These are phyloP conservation scores for Microctenopoma steveboyesi DNA, from an alignment of 2,797 vertebrate genomes.

Conservation along the genomic window DNA sequence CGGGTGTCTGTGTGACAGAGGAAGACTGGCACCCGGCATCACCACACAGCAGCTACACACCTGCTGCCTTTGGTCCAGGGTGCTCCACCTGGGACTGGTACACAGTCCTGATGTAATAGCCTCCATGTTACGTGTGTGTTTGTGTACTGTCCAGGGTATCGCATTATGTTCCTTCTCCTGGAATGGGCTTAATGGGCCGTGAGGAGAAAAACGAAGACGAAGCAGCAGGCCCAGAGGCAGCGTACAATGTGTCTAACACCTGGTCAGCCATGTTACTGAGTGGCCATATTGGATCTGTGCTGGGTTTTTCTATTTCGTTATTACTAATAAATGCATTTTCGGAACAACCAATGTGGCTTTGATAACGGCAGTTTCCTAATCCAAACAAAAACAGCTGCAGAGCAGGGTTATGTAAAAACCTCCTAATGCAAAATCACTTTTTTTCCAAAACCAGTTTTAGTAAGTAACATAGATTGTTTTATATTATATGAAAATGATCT, in stretches of 20 bases:
- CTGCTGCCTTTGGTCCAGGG: conserved; percentile 67
- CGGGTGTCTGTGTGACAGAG: conserved; percentile 57
- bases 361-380: conserved; percentile 26
- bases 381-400: conserved; percentile 20
- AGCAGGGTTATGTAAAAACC: neutral
- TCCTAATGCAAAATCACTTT: too few relatives aligned
- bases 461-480: too few relatives aligned
- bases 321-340: conserved; percentile 39
- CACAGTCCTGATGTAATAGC: conserved; percentile 44
- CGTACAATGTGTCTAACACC: conserved; percentile 73
- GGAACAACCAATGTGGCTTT: conserved; percentile 11
- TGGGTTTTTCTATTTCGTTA: conserved; percentile 59
- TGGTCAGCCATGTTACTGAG: conserved; percentile 70
- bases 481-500: neutral
- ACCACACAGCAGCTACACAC: conserved; percentile 59
- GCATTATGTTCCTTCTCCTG: conserved; percentile 65
- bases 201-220: conserved; percentile 63
- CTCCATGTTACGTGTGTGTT: conserved; percentile 40
- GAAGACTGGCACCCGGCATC: conserved; percentile 67
- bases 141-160: conserved; percentile 51
- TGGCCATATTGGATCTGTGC: conserved; percentile 61
- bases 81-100: conserved; percentile 35
- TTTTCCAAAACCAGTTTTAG: too few relatives aligned
- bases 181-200: conserved; percentile 74
- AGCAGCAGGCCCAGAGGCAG: conserved; percentile 65